These are phyloP conservation scores for Autographa gamma DNA, from an alignment of 2,888 invertebrate species.

Conservation along the genomic window DNA sequence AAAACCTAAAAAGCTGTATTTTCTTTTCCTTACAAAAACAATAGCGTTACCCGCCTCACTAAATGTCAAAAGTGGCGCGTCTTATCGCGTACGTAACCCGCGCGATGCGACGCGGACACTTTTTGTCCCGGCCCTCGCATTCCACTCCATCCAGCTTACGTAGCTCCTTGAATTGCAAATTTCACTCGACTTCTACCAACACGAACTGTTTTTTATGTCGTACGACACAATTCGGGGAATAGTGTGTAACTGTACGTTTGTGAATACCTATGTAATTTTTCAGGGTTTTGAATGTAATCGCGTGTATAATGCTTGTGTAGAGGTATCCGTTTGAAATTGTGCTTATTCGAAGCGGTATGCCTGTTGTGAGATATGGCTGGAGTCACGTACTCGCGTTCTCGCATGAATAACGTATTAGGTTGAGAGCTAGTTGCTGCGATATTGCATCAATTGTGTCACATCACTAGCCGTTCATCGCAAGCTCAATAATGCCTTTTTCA, in stretches of 20 bases:
- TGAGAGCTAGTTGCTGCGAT: constrained; percentile 13
- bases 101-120: constrained; percentile 53
- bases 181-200: constrained; percentile 60
- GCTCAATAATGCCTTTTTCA: constrained; percentile 5
- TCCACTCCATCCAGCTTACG: constrained; percentile 53
- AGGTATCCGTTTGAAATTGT: constrained; percentile 7
- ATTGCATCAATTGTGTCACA: constrained; percentile 1
- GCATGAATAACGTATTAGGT: constrained; percentile 42
- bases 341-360: constrained; percentile 13
- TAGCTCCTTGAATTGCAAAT: constrained; percentile 78
- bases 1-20: constrained; percentile 26
- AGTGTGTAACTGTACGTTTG: constrained; percentile 7
- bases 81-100: constrained; percentile 49
- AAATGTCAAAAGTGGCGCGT: constrained; percentile 53
- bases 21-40: constrained; percentile 43
- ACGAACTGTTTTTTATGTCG: constrained; percentile 56
- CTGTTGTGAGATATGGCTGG: background rate
- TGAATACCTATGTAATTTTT: background rate
- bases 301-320: constrained; percentile 20
- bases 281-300: constrained; percentile 9
- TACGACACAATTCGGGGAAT: constrained; percentile 36
- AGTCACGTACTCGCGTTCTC: constrained; percentile 15
- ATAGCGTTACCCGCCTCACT: constrained; percentile 52
- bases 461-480: constrained; percentile 3
- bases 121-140: constrained; percentile 55